Conservation (phyloP, 2,113 vertebrate species). For the Nesogale talazaci region DNA sequence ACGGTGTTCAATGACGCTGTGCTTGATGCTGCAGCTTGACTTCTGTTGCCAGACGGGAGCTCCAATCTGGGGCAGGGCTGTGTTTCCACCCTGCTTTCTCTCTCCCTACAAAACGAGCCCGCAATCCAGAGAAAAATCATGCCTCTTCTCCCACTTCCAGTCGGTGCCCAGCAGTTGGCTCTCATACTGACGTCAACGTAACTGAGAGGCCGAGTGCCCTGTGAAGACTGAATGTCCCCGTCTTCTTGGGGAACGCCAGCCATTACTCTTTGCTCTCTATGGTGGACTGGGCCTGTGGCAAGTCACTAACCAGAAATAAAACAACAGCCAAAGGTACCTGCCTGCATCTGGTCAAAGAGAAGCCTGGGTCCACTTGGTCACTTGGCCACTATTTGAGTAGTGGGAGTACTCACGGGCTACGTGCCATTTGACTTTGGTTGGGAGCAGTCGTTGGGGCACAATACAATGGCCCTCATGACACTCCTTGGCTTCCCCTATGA, state of each 20-base stretch:
- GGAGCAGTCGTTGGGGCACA: not conserved
- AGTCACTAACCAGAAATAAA: not conserved
- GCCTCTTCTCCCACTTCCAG: rapidly evolving
- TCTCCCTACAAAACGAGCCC: conserved; percentile 23
- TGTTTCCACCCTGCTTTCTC: conserved; percentile 41
- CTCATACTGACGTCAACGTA: not conserved
- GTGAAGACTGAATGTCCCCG: not conserved
- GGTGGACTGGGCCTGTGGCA: not conserved
- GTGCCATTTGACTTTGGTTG: not conserved
- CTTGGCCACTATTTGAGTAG: not conserved
- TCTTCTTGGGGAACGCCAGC: not conserved
- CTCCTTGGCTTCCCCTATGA: not conserved
- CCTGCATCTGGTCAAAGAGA: too few species aligned
- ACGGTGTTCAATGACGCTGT: conserved; percentile 49
- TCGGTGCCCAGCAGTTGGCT: not conserved
- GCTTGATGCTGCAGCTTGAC: conserved; percentile 63
- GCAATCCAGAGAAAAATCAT: not conserved
- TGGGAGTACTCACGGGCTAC: not conserved
- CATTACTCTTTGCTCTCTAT: not conserved
- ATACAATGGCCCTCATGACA: not conserved
- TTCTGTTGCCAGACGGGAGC: conserved; percentile 18
- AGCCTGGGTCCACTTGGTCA: not conserved
- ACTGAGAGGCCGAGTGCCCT: not conserved
- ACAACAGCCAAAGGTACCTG: not conserved
- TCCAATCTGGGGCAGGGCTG: conserved; percentile 21